phyloP scores from a whole-genome alignment of 2,113 vertebrate species.

The Bufo bufo region DNA sequence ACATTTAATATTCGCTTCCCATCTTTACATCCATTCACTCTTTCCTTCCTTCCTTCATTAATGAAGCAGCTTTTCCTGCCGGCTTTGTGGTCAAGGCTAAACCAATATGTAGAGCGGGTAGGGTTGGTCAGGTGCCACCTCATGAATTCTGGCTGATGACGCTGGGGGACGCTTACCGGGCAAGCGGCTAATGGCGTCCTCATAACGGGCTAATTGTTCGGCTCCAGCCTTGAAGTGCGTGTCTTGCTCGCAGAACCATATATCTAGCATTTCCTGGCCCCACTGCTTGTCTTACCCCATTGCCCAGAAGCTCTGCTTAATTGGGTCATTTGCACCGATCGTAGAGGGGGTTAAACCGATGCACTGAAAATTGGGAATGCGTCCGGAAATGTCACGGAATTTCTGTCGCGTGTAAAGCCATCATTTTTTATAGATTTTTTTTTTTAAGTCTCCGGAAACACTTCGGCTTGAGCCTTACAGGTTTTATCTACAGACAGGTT shows the following conservation, averaged over 20 bases:
- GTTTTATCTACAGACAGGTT: neutral
- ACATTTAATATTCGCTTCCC: conserved; percentile 52
- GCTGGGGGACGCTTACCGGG: conserved; percentile 52
- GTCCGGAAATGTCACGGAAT: neutral
- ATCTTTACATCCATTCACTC: conserved; percentile 47
- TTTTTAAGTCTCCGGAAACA: neutral
- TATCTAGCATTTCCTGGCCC: conserved; percentile 26
- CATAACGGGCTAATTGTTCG: conserved; percentile 38
- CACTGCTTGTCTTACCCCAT: neutral
- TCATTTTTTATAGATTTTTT: neutral
- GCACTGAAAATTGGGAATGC: neutral
- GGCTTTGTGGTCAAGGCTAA: conserved; percentile 37
- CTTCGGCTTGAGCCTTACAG: neutral
- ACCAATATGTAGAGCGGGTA: neutral
- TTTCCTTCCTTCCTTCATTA: conserved; percentile 53
- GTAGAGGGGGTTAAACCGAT: neutral
- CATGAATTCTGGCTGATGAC: conserved; percentile 55
- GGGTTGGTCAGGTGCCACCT: conserved; percentile 54
- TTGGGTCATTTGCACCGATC: neutral
- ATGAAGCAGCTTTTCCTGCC: neutral
- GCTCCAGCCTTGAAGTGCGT: neutral
- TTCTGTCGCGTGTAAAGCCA: neutral
- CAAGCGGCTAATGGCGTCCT: conserved; percentile 51
- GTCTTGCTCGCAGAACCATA: conserved; percentile 38
- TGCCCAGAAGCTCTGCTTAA: neutral